Evolutionary conservation across 2,888 invertebrate genomes (phyloP), one percentile per base, ranked within the genome.

Genomic region (Galerucella pusilla): DNA sequence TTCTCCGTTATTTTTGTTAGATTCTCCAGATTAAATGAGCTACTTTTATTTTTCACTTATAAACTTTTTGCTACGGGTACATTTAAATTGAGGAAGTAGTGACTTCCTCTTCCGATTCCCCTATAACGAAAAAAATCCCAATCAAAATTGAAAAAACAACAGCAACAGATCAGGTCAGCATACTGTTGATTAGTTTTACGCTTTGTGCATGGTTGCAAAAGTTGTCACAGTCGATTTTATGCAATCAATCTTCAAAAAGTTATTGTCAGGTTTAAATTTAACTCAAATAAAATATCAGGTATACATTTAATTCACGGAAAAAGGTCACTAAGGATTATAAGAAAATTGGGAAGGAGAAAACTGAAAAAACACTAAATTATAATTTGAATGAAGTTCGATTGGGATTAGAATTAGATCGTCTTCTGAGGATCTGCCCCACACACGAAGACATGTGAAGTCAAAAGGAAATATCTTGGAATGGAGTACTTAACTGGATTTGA

Each of bases 81-180:
- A 6, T 57, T 57, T 57, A 57, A 20, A 57, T 20, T 57, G 57
- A 16, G 57, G 57, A 57, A 20, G 20, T 57, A 16, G 20, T 9
- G 20, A 57, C 11, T 57, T 20, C 57, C 57, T 57, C 57, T 57
- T 57, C 57, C 57, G 57, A 57, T 57, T 57, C 57, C 16, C 57
- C 10, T 10, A 10, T 10, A 16, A 9, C 57, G 7, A 52, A 57
- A 9, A 57, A 57, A 20, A 57, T 57, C 57, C 57, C 57, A 57
- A 16, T 57, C 16, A 10, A 57, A 57, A 52, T n/a, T 52, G 16
- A 57, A 57, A 57, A 57, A 57, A 20, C 16, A 42, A 42, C 35
- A 42, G 1, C 35, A 42, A 42, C 35, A 42, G 12, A 14, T 4
- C 49, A 49, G 12, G 49, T 14, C 12, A 52, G n/a, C 52, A 52